These are phyloP conservation scores for Galerucella nymphaeae DNA, from an alignment of 2,888 invertebrate species.

Conservation along the genomic window DNA sequence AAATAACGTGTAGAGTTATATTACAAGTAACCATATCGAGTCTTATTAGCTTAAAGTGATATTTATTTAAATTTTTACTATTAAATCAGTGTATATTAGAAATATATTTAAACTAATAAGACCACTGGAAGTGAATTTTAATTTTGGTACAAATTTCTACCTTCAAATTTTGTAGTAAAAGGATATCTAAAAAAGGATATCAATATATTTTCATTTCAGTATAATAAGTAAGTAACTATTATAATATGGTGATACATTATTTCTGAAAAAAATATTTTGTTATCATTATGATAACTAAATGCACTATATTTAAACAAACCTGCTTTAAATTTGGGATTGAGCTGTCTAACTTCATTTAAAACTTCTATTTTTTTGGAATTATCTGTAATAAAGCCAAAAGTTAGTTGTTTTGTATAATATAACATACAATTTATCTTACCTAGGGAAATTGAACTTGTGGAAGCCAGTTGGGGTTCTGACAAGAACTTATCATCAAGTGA, in stretches of 20 bases:
- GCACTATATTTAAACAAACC: conserved; percentile 54
- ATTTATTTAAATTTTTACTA: neutral
- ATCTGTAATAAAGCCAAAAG: conserved; percentile 58
- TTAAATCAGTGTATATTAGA: no score
- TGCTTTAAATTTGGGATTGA: conserved; percentile 56
- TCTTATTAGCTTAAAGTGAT: neutral
- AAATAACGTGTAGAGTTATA: conserved; percentile 9
- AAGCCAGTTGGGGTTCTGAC: conserved; percentile 61
- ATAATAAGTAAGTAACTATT: conserved; percentile 20
- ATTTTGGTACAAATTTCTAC: conserved; percentile 9
- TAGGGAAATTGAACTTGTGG: conserved; percentile 58
- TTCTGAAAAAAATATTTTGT: conserved; percentile 45
- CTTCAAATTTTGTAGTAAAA: conserved; percentile 41
- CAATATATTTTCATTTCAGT: conserved; percentile 39
- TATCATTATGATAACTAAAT: conserved; percentile 31
- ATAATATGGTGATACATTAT: conserved; percentile 31
- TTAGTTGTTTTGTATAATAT: conserved; percentile 12
- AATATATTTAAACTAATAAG: neutral
- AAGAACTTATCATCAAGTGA: conserved; percentile 63
- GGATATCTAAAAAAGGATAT: conserved; percentile 52
- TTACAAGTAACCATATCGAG: neutral
- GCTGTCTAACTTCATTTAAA: conserved; percentile 53
- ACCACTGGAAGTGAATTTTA: neutral
- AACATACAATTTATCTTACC: conserved; percentile 54
- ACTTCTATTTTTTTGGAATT: conserved; percentile 63